Evolutionary conservation across 2,797 vertebrate species (phyloP).

Genomic region (Mico argentatus): DNA sequence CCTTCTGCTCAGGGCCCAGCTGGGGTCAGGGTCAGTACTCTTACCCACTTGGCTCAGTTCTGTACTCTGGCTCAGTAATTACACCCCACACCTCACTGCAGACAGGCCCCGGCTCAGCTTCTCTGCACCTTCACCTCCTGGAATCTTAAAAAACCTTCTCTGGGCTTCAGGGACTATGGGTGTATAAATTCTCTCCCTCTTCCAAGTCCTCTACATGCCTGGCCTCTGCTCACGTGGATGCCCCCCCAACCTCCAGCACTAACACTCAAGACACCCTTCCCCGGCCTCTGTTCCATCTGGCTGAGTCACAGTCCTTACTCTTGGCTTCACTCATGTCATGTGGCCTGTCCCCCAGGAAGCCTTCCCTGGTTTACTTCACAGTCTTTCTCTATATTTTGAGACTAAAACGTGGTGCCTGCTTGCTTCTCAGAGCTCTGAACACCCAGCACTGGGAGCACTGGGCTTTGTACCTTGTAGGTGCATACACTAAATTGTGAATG

Average conservation of each 20-base stretch:
- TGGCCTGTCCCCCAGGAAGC: background rate
- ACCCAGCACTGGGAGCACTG: rapidly evolving
- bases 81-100: background rate
- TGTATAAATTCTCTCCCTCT: background rate
- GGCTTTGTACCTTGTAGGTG: background rate
- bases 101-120: background rate
- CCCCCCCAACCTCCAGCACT: background rate
- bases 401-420: background rate
- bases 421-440: background rate
- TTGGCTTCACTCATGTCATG: background rate
- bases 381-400: background rate
- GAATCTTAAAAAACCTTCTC: background rate
- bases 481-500: background rate
- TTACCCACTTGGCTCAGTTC: background rate
- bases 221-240: background rate
- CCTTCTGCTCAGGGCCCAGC: background rate
- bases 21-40: background rate
- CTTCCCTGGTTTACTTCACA: background rate
- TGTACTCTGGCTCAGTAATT: background rate
- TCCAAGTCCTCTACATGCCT: background rate
- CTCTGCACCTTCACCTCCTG: background rate
- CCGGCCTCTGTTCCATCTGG: background rate
- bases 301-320: background rate
- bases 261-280: background rate
- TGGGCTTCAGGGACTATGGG: background rate